phyloP scores from a whole-genome alignment of 2,113 vertebrate species.

The Callaeas wilsoni region DNA sequence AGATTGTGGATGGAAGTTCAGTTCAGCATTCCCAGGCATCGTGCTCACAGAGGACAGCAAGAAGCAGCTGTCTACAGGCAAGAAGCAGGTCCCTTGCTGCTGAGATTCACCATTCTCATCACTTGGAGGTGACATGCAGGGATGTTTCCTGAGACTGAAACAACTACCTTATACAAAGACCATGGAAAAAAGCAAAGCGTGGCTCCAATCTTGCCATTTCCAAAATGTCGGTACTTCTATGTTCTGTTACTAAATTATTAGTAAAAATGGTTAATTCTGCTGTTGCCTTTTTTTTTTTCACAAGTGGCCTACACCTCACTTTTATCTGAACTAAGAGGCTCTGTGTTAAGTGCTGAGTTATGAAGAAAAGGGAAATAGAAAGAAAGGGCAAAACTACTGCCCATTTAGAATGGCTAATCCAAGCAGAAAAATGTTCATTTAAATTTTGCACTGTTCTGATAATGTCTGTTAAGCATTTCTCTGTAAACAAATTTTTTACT shows the following conservation, averaged over 20 bases:
- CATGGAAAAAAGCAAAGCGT: not conserved
- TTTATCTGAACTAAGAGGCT: not conserved
- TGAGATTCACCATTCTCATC: not conserved
- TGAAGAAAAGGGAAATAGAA: not conserved
- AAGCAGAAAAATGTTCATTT: not conserved
- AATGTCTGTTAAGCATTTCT: not conserved
- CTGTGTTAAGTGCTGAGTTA: not conserved
- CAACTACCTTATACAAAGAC: rapidly evolving
- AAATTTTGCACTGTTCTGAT: not conserved
- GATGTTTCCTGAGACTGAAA: not conserved
- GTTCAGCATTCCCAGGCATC: not conserved
- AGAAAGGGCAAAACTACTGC: not conserved
- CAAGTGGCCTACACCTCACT: not conserved
- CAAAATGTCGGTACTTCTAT: not conserved
- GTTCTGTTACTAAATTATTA: not conserved
- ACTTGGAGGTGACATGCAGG: not conserved
- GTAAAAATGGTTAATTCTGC: not conserved
- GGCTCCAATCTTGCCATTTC: not conserved
- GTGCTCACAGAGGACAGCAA: not conserved
- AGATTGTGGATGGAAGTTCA: not conserved
- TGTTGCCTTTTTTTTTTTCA: not conserved
- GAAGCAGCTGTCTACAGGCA: not conserved
- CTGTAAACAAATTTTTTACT: not conserved
- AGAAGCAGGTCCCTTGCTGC: not conserved
- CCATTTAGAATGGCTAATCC: not conserved